phyloP scores from a whole-genome alignment of 1,140 invertebrate genomes.

The Zaprionus camerounensis region DNA sequence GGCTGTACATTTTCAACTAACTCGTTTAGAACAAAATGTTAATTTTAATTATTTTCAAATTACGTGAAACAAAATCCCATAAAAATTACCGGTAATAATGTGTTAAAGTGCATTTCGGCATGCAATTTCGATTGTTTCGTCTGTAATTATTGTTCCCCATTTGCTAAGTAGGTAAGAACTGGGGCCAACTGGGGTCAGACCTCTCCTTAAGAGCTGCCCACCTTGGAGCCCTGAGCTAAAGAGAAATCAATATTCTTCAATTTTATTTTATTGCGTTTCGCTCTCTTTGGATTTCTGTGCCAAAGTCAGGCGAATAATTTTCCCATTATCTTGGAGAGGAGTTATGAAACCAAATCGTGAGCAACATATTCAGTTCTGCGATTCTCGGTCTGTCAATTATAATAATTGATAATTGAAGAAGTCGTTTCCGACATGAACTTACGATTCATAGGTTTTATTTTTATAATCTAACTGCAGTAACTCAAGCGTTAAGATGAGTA shows the following conservation, averaged over 20 bases:
- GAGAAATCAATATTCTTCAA: constrained; percentile 23
- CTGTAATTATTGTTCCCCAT: constrained; percentile 4
- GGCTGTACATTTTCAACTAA: constrained; percentile 35
- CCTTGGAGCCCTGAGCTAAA: constrained; percentile 35
- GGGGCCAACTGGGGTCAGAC: no score
- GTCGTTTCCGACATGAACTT: constrained; percentile 3
- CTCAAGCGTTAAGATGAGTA: neutral
- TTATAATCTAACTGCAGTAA: neutral
- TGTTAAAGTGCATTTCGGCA: constrained; percentile 28
- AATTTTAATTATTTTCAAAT: constrained; percentile 6
- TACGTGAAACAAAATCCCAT: neutral
- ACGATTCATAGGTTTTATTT: neutral
- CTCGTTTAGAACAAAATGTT: constrained; percentile 32
- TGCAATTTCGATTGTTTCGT: neutral
- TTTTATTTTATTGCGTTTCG: constrained; percentile 1
- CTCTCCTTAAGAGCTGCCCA: constrained; percentile 16
- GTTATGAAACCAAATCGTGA: constrained; percentile 1
- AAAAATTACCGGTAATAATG: constrained; percentile 6
- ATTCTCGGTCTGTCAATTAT: constrained; percentile 3
- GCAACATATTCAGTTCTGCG: neutral
- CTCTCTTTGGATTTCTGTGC: constrained; percentile 20
- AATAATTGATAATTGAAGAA: constrained; percentile 2
- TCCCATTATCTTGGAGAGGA: neutral
- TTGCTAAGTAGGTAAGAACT: neutral
- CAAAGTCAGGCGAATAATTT: constrained; percentile 21